Conservation (phyloP, 2,888 invertebrate species). For the Caenorhabditis becei region DNA sequence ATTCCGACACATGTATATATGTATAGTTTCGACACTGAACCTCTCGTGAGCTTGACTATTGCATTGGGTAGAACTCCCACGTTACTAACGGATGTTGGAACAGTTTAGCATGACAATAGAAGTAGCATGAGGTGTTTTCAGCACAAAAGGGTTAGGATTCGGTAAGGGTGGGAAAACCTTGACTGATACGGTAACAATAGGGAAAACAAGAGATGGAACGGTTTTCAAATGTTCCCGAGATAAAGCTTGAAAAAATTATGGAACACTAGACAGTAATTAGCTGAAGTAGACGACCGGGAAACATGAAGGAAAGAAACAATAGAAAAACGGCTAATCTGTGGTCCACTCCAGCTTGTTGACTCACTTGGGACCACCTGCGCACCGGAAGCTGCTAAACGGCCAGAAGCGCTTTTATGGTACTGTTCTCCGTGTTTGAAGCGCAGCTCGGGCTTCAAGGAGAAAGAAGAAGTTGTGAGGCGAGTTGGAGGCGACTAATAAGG, state of each 20-base stretch:
- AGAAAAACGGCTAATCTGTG: slow-evolving; percentile 35
- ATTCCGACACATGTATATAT: slow-evolving; percentile 55
- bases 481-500: slow-evolving; percentile 42
- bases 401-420: neutral
- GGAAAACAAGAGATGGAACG: neutral
- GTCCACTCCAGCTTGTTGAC: slow-evolving; percentile 34
- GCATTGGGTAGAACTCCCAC: neutral
- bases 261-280: neutral
- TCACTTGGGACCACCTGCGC: slow-evolving; percentile 54
- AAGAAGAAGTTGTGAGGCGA: slow-evolving; percentile 7
- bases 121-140: neutral
- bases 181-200: neutral
- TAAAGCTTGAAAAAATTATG: neutral
- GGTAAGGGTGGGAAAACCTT: neutral
- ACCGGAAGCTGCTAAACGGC: slow-evolving; percentile 16
- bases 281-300: neutral
- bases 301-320: slow-evolving; percentile 21
- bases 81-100: neutral
- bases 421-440: slow-evolving; percentile 1
- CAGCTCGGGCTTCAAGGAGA: neutral
- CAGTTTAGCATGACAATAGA: slow-evolving; percentile 36
- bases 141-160: slow-evolving; percentile 8
- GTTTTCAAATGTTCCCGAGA: neutral
- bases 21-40: slow-evolving; percentile 43
- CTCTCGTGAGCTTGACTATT: slow-evolving; percentile 18